Conservation (phyloP, 2,888 invertebrate genomes). For the Machimus rusticus region DNA sequence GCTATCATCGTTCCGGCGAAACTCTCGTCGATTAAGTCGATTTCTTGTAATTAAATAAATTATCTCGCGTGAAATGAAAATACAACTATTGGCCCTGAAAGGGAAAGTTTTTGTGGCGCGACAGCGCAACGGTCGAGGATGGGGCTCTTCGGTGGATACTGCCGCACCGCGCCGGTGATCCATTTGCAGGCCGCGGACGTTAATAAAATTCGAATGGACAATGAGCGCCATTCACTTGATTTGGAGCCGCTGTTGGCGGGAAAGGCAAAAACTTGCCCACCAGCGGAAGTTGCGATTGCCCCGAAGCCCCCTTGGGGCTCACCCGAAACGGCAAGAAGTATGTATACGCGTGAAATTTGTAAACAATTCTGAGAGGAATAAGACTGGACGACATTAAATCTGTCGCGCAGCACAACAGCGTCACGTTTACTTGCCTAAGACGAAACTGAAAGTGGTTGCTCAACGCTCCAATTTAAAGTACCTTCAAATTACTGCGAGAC, state of each 20-base stretch:
- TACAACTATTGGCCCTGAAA: neutral
- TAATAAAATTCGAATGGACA: neutral
- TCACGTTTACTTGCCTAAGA: neutral
- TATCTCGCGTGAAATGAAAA: neutral
- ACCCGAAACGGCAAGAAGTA: neutral
- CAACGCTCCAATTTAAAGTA: neutral
- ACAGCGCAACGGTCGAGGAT: neutral
- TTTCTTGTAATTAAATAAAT: neutral
- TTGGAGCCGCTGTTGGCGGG: neutral
- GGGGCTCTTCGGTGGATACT: neutral
- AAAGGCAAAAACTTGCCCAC: neutral
- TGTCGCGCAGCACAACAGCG: neutral
- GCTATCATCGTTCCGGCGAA: neutral
- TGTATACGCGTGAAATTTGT: neutral
- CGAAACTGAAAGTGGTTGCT: neutral
- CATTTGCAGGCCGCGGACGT: neutral
- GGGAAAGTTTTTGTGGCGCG: neutral
- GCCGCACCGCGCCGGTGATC: neutral
- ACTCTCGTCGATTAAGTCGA: neutral
- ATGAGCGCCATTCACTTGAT: neutral
- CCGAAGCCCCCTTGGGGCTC: neutral
- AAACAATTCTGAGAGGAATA: neutral
- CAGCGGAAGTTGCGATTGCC: neutral
- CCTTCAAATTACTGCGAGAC: neutral
- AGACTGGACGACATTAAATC: neutral